Evolutionary conservation across 2,113 vertebrate genomes (phyloP), one percentile per base, ranked within the genome.

Genomic region (Heterotis niloticus): DNA sequence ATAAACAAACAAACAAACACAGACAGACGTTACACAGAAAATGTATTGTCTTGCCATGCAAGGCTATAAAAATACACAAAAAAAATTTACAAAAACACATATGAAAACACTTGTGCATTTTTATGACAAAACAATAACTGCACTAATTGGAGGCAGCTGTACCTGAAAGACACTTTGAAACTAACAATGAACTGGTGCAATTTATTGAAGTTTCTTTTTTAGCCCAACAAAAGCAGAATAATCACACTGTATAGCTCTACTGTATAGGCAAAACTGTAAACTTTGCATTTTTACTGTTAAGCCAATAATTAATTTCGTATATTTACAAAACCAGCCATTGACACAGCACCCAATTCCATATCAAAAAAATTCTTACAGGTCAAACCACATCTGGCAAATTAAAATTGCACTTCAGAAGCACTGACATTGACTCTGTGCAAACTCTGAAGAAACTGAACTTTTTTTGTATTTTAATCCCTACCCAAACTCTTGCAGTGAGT

Each of bases 301-400:
- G 59, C 59, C 2, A 62, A 11, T 11, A 62, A 62, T 9, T 57
- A 75, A 26, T 4, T 44, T 2, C 2, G 34, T 68, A 66, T 26
- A 67, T 54, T 51, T 24, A 56, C 62, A 66, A 28, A 44, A 68
- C 67, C 16, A 77, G 26, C 23, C 24, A 28, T 84, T 66, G 81
- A 84, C 29, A 79, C 60, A 84, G 67, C 86, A 85, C 66, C 82
- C 84, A 62, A 34, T 28, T 69, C 77, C 80, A 75, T 82, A 85
- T 83, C 86, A 79, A 85, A 86, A 81, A 23, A 85, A 83, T 88
- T 84, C 79, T 64, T 78, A 86, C 80, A 83, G 86, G 88, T 90
- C 88, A 88, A 88, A 90, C 84, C 86, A 88, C 91, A 91, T 90
- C 89, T 92, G 90, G 90, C 76, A 88, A 89, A 89, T 88, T 87